Base-by-base conservation (phyloP, 2,113 vertebrate genomes). In the Cyanocitta stelleri region DNA sequence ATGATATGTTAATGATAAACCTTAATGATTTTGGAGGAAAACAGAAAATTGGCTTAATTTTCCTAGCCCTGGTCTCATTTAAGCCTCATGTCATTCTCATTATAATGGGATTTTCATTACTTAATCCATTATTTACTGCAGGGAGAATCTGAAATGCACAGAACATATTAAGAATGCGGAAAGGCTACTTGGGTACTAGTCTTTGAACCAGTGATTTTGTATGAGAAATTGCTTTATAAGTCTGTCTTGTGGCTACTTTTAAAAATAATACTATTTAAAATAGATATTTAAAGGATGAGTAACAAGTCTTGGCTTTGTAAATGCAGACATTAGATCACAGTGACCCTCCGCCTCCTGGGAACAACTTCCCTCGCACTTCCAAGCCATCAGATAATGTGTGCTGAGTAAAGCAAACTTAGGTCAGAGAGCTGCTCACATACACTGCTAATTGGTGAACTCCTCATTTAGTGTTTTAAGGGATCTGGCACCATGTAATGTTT, bases 311-410 rank as follows among this genome's bases (percentile, higher is more conserved):
- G 85, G 61, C 87, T 91, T 93, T 93, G 75, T 72, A 91, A 90
- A 90, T 61, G 48, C 90, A 96, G 93, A 96, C 92, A 75, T 97
- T 96, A 94, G 87, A 93, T 96, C 95, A 97, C 82, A 61, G 90
- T 86, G 85, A 86, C 79, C 90, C 71, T 80, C 72, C 86, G 85
- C 39, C 83, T 94, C 64, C 64, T 86, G 51, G 85, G 63, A 77
- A 62, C 43, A 59, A 19, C 76, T 72, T 94, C 33, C 64, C 59
- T 93, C 85, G 91, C 55, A 27, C 82, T 93, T 94, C 72, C 59
- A 90, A 83, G 54, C 68, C 72, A 88, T 37, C 83, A 80, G 85
- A 93, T 68, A 94, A 91, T 44, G 35, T 74, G 55, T 88, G 63
- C 49, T 74, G n/a, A 89, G 48, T 88, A 81, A 87, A 95, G 17